Evolutionary conservation across 2,888 invertebrate genomes (phyloP), one percentile per base, ranked within the genome.

Genomic region (Adineta ricciae): DNA sequence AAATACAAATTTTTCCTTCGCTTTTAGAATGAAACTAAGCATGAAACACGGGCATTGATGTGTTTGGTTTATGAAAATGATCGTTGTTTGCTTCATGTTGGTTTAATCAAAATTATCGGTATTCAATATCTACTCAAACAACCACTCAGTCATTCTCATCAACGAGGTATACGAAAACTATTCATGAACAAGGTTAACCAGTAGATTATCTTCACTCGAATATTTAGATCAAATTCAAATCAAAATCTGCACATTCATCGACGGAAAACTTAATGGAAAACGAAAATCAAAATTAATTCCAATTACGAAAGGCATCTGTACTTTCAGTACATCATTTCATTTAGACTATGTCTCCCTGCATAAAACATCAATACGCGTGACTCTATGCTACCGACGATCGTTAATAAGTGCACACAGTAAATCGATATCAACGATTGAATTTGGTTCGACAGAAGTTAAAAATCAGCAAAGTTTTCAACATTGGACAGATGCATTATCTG

Each of bases 21-120:
- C 11, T 46, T 46, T 46, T 8, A 46, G 46, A 46, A 46, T 46
- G 8, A 46, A 46, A 46, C 46, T 46, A 41, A 78, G n/a, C 38
- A 78, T 78, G 78, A 78, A 78, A 41, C 78, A 24, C 78, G 78
- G 38, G 78, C 78, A 78, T 78, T 78, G 41, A 78, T 78, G 14
- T 78, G 38, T 78, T 78, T 78, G 14, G 78, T 78, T 78, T 78
- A 78, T 78, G 78, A 78, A 41, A 78, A 78, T 78, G 78, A 78
- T n/a, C 78, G 78, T 41, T 78, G 78, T 78, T 78, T 78, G 41
- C 24, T 78, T 41, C 78, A 78, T 24, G 41, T 78, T 24, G 78
- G 78, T 41, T 5, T 78, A 24, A 78, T 78, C 8, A 78, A 78
- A 78, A 41, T 41, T 41, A 0, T 38, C 41, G 78, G 78, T 41